A percentile compares a stretch with the other conserved stretches of the same genome.
Conservation (phyloP, 2,888 invertebrate genomes). For the Agrotis exclamationis region DNA sequence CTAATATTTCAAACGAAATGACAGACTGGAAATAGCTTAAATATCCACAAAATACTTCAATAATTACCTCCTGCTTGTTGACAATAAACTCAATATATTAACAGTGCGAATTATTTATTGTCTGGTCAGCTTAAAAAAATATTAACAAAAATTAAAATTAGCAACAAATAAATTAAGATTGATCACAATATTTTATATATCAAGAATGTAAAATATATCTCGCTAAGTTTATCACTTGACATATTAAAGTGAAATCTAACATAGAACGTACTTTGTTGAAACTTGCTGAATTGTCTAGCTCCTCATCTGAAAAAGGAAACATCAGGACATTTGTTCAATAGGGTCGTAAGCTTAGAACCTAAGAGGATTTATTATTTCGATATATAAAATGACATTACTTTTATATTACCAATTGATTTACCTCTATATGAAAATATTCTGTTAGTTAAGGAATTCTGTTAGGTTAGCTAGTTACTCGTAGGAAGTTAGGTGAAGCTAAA, state of each 20-base stretch:
- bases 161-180: constrained; percentile 54
- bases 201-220: constrained; percentile 74
- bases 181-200: constrained; percentile 68
- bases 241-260: constrained; percentile 70
- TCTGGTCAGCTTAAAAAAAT: constrained; percentile 77
- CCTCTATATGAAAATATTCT: neutral
- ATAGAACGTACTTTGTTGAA: constrained; percentile 67
- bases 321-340: constrained; percentile 23
- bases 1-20: constrained; percentile 8
- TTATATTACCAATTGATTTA: constrained; percentile 13
- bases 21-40: neutral
- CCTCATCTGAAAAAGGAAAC: constrained; percentile 79
- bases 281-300: constrained; percentile 77
- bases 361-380: constrained; percentile 36
- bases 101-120: constrained; percentile 76
- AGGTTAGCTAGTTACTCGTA: too few species aligned
- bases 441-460: too few species aligned
- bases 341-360: constrained; percentile 2
- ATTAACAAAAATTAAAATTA: constrained; percentile 55
- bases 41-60: neutral
- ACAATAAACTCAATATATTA: constrained; percentile 47
- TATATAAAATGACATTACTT: constrained; percentile 25
- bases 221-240: constrained; percentile 70
- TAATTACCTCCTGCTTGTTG: constrained; percentile 13
- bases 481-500: too few species aligned